Base-by-base conservation (phyloP, 2,113 vertebrate genomes). In the Micronycteris hirsuta region DNA sequence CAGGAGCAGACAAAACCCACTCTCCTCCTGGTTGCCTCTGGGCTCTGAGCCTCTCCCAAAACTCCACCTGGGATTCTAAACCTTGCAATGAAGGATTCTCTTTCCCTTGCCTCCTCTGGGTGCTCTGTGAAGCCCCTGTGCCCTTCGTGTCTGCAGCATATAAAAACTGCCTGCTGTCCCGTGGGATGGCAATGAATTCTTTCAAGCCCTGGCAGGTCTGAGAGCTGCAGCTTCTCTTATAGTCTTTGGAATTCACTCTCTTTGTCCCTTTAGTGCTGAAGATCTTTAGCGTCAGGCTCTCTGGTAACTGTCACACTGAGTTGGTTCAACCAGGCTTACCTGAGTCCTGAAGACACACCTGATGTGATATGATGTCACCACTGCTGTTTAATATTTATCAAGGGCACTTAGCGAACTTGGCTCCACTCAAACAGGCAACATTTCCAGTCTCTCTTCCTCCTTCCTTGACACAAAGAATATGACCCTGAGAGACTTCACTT, bases 371-470 rank as follows among this genome's bases (percentile, higher is more conserved):
- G 86, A 94, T 28, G 41, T 78, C 58, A 85, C 47, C 67, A 38
- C 9, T 31, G 47, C 31, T 61, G 19, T 83, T 88, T 86, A 83
- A 82, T 93, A 88, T 96, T 96, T 84, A 83, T 76, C 74, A 91
- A 93, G 82, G 71, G 36, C 33, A 82, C n/a, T 65, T 45, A 2
- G 61, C 43, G 22, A 5, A 7, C 31, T 68, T 67, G 38, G 68
- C 65, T 36, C 12, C 12, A 19, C n/a, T 65, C 67, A 13, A 65
- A 76, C 71, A 65, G n/a, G 11, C 71, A 61, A 38, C 3, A 9
- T 45, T 11, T 68, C 45, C 38, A 56, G n/a, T 7, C 52, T 80
- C 81, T 73, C 91, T 22, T 63, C 19, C 68, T 92, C 86, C 65
- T 95, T 84, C 65, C 28, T 52, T 71, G 28, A 45, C 88, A 58